phyloP scores from a whole-genome alignment of 2,797 vertebrate genomes.

The Microctenopoma steveboyesi region DNA sequence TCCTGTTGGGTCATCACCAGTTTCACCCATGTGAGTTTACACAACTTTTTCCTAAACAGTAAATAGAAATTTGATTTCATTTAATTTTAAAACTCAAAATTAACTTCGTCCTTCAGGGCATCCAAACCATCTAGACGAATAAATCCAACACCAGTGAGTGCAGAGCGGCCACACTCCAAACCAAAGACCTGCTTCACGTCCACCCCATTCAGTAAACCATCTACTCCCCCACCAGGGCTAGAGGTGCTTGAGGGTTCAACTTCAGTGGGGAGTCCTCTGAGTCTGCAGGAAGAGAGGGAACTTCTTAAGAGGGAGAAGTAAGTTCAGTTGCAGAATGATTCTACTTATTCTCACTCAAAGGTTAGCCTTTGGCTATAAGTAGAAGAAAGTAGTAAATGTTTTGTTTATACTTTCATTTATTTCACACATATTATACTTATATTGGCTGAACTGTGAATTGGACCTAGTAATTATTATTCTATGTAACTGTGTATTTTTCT shows the following conservation, averaged over 20 bases:
- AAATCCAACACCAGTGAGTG: constrained; percentile 95
- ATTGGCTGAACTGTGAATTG: not conserved
- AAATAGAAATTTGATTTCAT: not conserved
- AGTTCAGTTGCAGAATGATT: constrained; percentile 8
- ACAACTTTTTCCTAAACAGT: not conserved
- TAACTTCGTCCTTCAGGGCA: constrained; percentile 77
- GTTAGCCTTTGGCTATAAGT: not conserved
- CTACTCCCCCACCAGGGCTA: constrained; percentile 61
- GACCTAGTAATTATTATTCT: not conserved
- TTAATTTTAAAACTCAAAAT: not conserved
- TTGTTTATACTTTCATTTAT: not conserved
- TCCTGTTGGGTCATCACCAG: constrained; percentile 85
- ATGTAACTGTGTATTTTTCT: not conserved
- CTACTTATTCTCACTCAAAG: not conserved
- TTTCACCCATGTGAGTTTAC: constrained; percentile 85
- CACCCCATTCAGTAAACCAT: constrained; percentile 87
- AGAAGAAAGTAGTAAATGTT: not conserved
- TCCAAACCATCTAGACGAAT: constrained; percentile 94
- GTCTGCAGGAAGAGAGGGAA: constrained; percentile 94
- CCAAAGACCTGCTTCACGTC: constrained; percentile 97
- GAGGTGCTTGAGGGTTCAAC: constrained; percentile 67
- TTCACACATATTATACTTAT: not conserved
- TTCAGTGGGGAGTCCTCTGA: constrained; percentile 76
- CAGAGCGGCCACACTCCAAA: constrained; percentile 91
- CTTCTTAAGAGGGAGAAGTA: constrained; percentile 95